A percentile compares a stretch with the other conserved stretches of the same genome.
These are phyloP conservation scores for Phoeniculus purpureus DNA, from an alignment of 2,797 vertebrate species.

Conservation along the genomic window DNA sequence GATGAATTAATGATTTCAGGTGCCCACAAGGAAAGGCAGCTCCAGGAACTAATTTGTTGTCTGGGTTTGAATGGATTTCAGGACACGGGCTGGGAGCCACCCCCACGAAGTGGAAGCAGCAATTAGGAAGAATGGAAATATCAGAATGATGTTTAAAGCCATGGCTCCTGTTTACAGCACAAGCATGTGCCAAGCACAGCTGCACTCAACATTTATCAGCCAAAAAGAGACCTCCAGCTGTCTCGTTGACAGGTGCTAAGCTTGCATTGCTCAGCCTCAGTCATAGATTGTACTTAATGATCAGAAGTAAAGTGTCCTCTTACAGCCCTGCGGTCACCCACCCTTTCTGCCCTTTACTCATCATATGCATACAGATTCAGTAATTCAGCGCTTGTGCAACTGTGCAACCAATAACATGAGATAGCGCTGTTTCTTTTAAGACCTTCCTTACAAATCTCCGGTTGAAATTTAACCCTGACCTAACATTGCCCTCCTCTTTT, in stretches of 20 bases:
- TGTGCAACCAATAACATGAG: background rate
- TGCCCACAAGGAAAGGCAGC: background rate
- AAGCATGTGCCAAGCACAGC: conserved; percentile 42
- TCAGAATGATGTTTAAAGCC: conserved; percentile 8
- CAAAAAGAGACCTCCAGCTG: conserved; percentile 35
- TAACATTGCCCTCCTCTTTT: conserved; percentile 18
- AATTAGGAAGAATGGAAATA: conserved; percentile 36
- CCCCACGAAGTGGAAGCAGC: background rate
- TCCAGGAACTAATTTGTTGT: background rate
- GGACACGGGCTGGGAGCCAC: background rate
- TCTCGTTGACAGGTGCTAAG: conserved; percentile 56
- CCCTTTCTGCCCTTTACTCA: background rate
- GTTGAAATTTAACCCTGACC: conserved; percentile 53
- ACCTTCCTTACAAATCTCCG: conserved; percentile 15
- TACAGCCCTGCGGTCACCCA: background rate
- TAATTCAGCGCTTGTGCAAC: background rate
- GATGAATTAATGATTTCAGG: background rate
- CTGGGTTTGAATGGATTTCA: background rate
- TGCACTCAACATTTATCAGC: conserved; percentile 59
- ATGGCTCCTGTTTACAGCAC: conserved; percentile 15
- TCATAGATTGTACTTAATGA: background rate
- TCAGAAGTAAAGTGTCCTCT: background rate
- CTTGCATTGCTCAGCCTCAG: background rate
- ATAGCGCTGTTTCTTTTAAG: conserved; percentile 25
- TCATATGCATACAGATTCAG: background rate